Evolutionary conservation across 2,113 vertebrate genomes (phyloP).

Genomic region (Desmodus rotundus): DNA sequence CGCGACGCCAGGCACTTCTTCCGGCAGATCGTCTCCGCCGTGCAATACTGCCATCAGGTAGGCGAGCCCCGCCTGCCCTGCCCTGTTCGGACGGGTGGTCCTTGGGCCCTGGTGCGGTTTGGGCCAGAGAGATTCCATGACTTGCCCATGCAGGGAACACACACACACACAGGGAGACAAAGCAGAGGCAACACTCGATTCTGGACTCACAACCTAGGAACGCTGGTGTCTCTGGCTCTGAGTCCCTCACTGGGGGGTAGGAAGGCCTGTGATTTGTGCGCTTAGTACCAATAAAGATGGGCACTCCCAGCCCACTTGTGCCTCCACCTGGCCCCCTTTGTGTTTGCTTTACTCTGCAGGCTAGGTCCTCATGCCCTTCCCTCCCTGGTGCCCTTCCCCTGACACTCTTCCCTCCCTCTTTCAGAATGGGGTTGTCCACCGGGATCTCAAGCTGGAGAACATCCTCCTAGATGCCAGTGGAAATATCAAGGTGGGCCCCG

Average conservation of each 20-base stretch:
- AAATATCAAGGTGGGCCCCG: conserved; percentile 91
- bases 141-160: background rate
- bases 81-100: background rate
- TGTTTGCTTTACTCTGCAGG: background rate
- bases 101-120: background rate
- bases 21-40: conserved; percentile 93
- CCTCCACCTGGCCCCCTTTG: background rate
- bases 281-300: background rate
- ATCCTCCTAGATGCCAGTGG: conserved; percentile 92
- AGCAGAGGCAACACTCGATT: background rate
- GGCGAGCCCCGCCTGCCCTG: background rate
- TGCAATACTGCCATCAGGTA: conserved; percentile 96
- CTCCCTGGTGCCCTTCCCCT: fast-evolving
- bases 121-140: background rate
- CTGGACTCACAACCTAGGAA: background rate
- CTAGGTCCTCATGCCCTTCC: background rate
- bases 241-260: background rate
- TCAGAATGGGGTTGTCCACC: conserved; percentile 95
- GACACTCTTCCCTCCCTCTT: conserved; percentile 9
- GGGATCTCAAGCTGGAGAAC: conserved; percentile 98
- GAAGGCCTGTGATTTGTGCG: background rate
- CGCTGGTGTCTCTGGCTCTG: background rate
- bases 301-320: background rate
- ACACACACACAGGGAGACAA: background rate
- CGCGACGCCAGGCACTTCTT: conserved; percentile 92